Evolutionary conservation across 2,888 invertebrate genomes (phyloP).

Genomic region (Argyresthia goedartella): DNA sequence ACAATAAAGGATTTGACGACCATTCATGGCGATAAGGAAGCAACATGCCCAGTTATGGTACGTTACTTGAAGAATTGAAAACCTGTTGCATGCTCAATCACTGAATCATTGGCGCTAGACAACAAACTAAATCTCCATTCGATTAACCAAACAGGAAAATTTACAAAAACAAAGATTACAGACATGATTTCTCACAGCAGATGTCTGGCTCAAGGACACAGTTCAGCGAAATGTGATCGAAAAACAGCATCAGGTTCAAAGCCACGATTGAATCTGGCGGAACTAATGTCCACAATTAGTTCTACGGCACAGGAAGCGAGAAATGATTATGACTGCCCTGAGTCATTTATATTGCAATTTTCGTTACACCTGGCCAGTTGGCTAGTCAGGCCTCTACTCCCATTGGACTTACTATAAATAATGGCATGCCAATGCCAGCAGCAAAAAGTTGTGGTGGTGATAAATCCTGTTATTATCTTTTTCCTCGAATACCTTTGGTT

Average conservation of each 20-base stretch:
- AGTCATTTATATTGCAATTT: constrained; percentile 37
- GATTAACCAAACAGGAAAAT: background rate
- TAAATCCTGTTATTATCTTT: too few relatives aligned
- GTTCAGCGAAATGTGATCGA: background rate
- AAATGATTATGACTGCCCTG: constrained; percentile 45
- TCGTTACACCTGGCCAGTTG: constrained; percentile 29
- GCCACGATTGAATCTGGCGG: constrained; percentile 26
- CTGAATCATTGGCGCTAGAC: too few relatives aligned
- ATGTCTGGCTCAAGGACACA: background rate
- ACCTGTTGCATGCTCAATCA: background rate
- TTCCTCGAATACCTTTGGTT: too few relatives aligned
- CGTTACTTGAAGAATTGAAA: background rate
- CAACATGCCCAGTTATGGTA: constrained; percentile 12
- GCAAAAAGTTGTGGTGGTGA: constrained; percentile 10
- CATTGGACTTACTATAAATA: constrained; percentile 2
- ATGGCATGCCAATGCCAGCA: too few relatives aligned
- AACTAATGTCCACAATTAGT: constrained; percentile 59
- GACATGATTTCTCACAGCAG: background rate
- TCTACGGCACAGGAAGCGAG: constrained; percentile 47
- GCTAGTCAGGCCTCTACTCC: constrained; percentile 24
- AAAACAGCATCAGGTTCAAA: constrained; percentile 1
- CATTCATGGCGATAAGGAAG: constrained; percentile 40
- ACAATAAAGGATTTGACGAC: constrained; percentile 30
- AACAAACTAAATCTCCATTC: too few relatives aligned
- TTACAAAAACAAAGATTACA: background rate